Percentiles rank a stretch among this genome's conserved stretches.
Evolutionary conservation across 2,113 vertebrate species (phyloP).

Genomic region (Poecile atricapillus): DNA sequence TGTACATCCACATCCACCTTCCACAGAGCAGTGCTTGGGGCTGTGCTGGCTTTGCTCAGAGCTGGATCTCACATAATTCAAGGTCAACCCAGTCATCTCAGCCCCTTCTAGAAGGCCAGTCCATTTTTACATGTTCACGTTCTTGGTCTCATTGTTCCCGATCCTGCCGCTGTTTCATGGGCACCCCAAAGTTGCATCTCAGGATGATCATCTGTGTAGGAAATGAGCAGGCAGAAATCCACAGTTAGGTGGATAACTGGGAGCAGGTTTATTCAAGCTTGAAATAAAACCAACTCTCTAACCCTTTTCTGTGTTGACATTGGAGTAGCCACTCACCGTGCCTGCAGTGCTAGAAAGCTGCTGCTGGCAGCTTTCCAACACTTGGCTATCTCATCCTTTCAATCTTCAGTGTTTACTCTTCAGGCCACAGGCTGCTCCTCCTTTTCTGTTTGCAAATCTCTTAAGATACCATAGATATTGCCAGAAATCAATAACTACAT

Average conservation of each 20-base stretch:
- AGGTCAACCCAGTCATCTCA: background rate
- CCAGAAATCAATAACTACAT: background rate
- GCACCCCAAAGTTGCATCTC: background rate
- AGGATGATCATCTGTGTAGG: background rate
- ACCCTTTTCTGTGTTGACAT: background rate
- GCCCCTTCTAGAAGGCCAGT: background rate
- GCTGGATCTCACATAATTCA: background rate
- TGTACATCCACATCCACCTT: background rate
- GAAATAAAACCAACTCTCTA: background rate
- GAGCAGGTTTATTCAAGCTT: background rate
- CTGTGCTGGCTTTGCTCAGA: background rate
- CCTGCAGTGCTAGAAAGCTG: background rate
- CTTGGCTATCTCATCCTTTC: background rate
- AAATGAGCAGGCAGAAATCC: background rate
- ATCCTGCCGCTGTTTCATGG: fast-evolving
- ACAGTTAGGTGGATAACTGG: background rate
- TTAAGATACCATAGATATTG: background rate
- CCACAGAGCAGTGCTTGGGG: background rate
- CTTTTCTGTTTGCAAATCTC: background rate
- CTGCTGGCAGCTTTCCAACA: background rate
- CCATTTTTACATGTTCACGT: fast-evolving
- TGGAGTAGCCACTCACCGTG: background rate
- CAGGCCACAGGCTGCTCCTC: background rate
- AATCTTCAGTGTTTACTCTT: background rate
- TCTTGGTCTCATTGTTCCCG: background rate